These are phyloP conservation scores for Byasa hedistus DNA, from an alignment of 2,888 invertebrate genomes.

Conservation along the genomic window DNA sequence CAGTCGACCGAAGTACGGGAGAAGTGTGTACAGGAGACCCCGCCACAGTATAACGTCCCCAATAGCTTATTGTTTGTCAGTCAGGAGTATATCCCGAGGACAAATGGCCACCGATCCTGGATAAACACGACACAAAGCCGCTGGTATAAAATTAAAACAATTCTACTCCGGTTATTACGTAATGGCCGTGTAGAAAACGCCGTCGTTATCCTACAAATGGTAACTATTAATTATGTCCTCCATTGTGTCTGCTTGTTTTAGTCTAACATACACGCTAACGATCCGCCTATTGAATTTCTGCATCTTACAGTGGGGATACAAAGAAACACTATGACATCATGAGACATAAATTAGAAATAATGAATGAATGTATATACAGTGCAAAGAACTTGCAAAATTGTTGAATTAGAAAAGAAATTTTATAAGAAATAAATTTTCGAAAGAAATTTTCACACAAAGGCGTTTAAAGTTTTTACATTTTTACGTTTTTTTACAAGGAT, in stretches of 20 bases:
- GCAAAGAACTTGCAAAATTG: background rate
- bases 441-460: too few relatives aligned
- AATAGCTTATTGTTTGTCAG: constrained; percentile 72
- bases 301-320: constrained; percentile 10
- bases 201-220: constrained; percentile 23
- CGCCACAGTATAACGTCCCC: constrained; percentile 67
- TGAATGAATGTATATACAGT: background rate
- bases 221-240: constrained; percentile 23
- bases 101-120: constrained; percentile 70
- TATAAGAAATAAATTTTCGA: too few relatives aligned
- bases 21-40: constrained; percentile 36
- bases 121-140: constrained; percentile 53
- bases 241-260: constrained; percentile 20
- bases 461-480: too few relatives aligned
- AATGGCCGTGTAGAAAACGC: constrained; percentile 24
- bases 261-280: constrained; percentile 27
- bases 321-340: constrained; percentile 11
- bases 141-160: constrained; percentile 63
- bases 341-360: background rate
- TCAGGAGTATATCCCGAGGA: constrained; percentile 68
- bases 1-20: constrained; percentile 20
- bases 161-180: constrained; percentile 45
- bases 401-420: background rate
- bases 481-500: too few relatives aligned
- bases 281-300: constrained; percentile 28